Evolutionary conservation across 1,140 invertebrate species (phyloP).

Genomic region (Notospermus geniculatus): DNA sequence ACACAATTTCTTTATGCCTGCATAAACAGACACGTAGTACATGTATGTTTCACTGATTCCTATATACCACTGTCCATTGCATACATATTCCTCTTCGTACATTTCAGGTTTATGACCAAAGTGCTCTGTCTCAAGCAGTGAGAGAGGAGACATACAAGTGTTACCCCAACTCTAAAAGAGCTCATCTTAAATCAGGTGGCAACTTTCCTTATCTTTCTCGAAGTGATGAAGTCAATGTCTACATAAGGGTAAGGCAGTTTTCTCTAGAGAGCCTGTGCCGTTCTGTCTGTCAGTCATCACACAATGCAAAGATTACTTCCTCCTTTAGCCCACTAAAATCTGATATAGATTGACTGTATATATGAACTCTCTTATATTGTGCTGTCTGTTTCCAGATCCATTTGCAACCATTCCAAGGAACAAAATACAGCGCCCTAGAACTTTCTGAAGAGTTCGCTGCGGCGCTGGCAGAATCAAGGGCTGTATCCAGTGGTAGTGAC

Average conservation of each 20-base stretch:
- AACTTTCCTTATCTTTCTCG: slow-evolving; percentile 90
- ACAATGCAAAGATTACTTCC: not conserved
- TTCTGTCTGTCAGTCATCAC: not conserved
- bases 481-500: too few species aligned
- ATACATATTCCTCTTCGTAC: slow-evolving; percentile 5
- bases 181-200: slow-evolving; percentile 83
- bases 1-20: too few species aligned
- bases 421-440: slow-evolving; percentile 34
- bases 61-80: too few species aligned
- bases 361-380: too few species aligned
- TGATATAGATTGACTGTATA: not conserved
- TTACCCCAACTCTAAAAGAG: slow-evolving; percentile 83
- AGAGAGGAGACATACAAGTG: slow-evolving; percentile 82
- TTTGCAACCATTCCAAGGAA: slow-evolving; percentile 32
- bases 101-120: slow-evolving; percentile 76
- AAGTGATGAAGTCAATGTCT: slow-evolving; percentile 85
- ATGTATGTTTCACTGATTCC: too few species aligned
- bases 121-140: slow-evolving; percentile 70
- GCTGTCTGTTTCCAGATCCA: slow-evolving; percentile 32
- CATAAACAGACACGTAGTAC: too few species aligned
- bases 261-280: not conserved
- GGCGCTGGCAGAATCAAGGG: too few species aligned
- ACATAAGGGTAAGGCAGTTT: slow-evolving; percentile 70
- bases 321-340: not conserved
- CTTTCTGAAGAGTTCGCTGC: slow-evolving; percentile 14